Base-by-base conservation (phyloP, 2,888 invertebrate species). In the Diaphora mendica region DNA sequence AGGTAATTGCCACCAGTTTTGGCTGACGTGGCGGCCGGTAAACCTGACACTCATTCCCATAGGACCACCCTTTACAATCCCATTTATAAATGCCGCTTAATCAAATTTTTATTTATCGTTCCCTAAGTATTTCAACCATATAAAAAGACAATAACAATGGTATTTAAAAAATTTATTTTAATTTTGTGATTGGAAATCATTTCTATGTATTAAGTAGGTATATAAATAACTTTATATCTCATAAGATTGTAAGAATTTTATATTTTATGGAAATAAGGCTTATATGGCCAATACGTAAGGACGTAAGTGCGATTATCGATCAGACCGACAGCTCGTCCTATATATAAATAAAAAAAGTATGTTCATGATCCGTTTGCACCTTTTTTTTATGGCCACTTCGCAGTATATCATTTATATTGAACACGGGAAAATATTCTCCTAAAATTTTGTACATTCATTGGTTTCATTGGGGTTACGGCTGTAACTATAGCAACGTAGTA, bases 1-100 rank as follows among this genome's bases (percentile, higher is more conserved):
- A 94, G 94, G 93, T 95, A 95, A 95, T 95, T 95, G 94, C 92
- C 89, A 92, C 89, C 94, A 92, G 93, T 95, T 95, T 91, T 91
- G 87, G 93, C 94, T 94, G 95, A 94, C 95, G 91, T 93, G 90
- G 92, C 92, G 89, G 90, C 88, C 90, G 89, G 91, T 87, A 90
- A 91, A 92, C 91, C 94, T 94, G 95, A 94, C 95, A 92, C 90
- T 91, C 89, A 86, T 86, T 91, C 95, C 92, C 95, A 74, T 73
- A 87, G 89, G 95, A 87, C 88, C 88, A 91, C 90, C 95, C 92
- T 93, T 94, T 94, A 93, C 95, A 94, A 93, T 93, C 91, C 90
- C 92, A 93, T 94, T 95, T 94, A 94, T 94, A 92, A 95, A 94
- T 92, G 91, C 91, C 89, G 88, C 89, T 94, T 93, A 93, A 93